Percentiles rank a stretch among this genome's conserved stretches.
phyloP scores from a whole-genome alignment of 2,113 vertebrate species.

The Azemiops feae region DNA sequence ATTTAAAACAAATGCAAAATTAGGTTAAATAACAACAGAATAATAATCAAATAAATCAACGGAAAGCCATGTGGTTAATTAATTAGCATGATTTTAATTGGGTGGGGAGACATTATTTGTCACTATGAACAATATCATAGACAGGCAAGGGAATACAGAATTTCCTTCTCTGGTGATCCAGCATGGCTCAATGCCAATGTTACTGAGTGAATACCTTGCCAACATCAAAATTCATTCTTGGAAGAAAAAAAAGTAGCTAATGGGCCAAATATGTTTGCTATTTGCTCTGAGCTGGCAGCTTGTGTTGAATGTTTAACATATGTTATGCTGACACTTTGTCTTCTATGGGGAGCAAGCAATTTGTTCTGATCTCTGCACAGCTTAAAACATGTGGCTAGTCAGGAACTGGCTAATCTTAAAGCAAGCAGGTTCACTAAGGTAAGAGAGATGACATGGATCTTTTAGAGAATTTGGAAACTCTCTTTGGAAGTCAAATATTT shows the following conservation, averaged over 20 bases:
- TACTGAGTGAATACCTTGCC: fast-evolving
- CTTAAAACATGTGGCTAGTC: not conserved
- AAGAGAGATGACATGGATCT: not conserved
- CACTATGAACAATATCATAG: not conserved
- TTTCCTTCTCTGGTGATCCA: not conserved
- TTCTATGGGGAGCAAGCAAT: fast-evolving
- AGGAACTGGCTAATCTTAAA: not conserved
- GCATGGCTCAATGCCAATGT: not conserved
- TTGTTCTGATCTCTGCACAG: not conserved
- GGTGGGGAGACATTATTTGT: not conserved
- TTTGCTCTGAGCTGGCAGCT: fast-evolving
- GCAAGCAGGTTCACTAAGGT: fast-evolving
- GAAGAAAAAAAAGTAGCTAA: not conserved
- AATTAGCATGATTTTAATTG: not conserved
- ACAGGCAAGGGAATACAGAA: not conserved
- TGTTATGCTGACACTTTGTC: not conserved
- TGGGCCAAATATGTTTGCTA: not conserved
- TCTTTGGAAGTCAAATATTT: not conserved
- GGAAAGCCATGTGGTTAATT: not conserved
- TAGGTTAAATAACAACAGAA: not conserved
- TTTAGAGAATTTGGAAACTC: not conserved
- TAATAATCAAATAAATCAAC: not conserved
- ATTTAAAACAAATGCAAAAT: not conserved
- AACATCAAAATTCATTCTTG: not conserved
- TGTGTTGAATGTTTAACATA: fast-evolving